Evolutionary conservation across 2,797 vertebrate species (phyloP).

Genomic region (Enteromius viviparus): DNA sequence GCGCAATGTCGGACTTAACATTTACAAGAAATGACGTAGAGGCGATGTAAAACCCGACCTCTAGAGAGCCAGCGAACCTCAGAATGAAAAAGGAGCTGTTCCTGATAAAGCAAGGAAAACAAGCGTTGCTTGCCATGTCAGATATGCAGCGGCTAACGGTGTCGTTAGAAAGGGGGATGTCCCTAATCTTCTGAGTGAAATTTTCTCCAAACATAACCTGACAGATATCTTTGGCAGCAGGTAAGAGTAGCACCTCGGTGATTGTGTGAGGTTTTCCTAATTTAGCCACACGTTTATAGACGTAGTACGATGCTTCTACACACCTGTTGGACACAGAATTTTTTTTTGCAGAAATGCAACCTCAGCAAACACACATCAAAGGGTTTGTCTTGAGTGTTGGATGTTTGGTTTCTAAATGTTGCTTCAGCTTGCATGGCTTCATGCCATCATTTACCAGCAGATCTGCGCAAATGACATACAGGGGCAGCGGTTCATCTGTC

Average conservation of each 20-base stretch:
- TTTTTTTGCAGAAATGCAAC: too few species aligned
- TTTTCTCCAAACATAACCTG: not conserved
- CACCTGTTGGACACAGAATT: too few species aligned
- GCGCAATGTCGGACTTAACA: not conserved
- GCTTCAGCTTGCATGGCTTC: not conserved
- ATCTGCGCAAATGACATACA: not conserved
- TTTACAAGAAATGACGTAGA: not conserved
- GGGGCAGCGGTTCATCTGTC: too few species aligned
- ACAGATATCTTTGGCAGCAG: not conserved
- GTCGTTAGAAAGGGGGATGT: not conserved
- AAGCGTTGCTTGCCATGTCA: not conserved
- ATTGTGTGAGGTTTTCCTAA: not conserved
- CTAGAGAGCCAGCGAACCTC: not conserved
- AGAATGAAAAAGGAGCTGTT: not conserved
- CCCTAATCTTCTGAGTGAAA: not conserved
- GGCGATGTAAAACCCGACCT: not conserved
- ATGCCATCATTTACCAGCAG: not conserved
- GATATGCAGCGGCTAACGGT: too few species aligned
- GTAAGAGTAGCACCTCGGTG: not conserved
- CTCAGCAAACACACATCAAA: too few species aligned
- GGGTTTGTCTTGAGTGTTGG: not conserved
- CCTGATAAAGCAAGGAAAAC: not conserved
- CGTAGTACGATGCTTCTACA: not conserved
- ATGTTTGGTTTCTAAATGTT: not conserved
- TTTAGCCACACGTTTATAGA: not conserved